Evolutionary conservation across 2,797 vertebrate species (phyloP).

Genomic region (Megalops cyprinoides): DNA sequence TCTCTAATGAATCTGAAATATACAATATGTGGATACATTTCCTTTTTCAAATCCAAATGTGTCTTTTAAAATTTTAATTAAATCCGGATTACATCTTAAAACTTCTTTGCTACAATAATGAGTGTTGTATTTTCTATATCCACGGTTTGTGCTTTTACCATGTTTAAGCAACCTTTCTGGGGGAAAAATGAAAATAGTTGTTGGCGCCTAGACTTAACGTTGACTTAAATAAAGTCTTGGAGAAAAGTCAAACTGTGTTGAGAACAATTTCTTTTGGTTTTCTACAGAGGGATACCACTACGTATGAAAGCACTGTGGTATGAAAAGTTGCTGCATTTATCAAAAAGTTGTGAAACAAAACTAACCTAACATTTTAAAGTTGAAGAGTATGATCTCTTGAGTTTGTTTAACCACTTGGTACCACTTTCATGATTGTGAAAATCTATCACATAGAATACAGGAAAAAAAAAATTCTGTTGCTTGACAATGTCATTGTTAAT

Average conservation of each 20-base stretch:
- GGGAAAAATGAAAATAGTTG: neutral
- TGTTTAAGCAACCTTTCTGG: neutral
- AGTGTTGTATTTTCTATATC: neutral
- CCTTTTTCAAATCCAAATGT: neutral
- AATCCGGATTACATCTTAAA: slow-evolving; percentile 1
- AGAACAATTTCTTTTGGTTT: neutral
- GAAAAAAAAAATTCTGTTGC: no score
- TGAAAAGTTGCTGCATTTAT: no score
- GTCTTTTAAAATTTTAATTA: slow-evolving; percentile 10
- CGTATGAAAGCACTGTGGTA: neutral
- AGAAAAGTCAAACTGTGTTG: neutral
- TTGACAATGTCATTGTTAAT: no score
- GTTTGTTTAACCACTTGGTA: no score
- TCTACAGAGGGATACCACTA: neutral
- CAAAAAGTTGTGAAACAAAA: no score
- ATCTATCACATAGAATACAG: no score
- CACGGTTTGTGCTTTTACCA: neutral
- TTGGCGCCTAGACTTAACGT: neutral
- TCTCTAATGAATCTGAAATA: slow-evolving; percentile 13
- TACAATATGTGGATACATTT: slow-evolving; percentile 4
- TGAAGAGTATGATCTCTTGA: neutral
- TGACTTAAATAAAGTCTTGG: neutral
- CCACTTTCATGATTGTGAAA: no score
- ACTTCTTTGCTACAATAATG: neutral
- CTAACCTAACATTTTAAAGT: neutral